A percentile compares a stretch with the other conserved stretches of the same genome.
phyloP scores from a whole-genome alignment of 2,888 invertebrate species.

The Lamellibrachia columna region DNA sequence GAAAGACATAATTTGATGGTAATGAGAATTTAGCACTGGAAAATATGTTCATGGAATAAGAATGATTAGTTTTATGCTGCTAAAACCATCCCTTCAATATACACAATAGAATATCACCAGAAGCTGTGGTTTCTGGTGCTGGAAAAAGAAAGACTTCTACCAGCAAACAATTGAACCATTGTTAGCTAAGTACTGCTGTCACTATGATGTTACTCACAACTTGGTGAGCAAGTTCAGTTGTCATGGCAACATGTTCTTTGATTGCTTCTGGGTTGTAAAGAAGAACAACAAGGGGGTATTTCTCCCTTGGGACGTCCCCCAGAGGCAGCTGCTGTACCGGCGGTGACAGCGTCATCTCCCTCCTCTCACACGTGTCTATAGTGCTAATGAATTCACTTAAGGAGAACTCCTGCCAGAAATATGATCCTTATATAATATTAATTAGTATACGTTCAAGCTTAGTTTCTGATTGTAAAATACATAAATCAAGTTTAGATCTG shows the following conservation, averaged over 20 bases:
- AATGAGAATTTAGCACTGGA: too few species aligned
- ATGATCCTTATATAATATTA: background rate
- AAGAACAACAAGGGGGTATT: background rate
- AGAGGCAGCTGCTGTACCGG: background rate
- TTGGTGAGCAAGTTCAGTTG: background rate
- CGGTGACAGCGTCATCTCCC: background rate
- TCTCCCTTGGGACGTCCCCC: background rate
- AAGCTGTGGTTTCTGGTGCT: background rate
- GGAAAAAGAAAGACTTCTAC: background rate
- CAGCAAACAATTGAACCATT: background rate
- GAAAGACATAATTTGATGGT: too few species aligned
- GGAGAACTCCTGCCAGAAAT: background rate
- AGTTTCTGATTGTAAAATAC: background rate
- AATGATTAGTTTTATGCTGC: background rate
- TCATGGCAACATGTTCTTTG: background rate
- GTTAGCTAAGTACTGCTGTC: background rate
- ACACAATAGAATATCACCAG: background rate
- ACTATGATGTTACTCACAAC: background rate
- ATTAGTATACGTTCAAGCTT: background rate
- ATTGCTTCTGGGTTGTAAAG: background rate
- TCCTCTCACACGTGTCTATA: background rate
- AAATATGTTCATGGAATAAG: background rate
- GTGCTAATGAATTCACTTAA: background rate
- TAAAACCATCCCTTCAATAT: background rate
- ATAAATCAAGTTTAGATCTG: background rate